These are phyloP conservation scores for Ichneumoninae sp. DNA, from an alignment of 2,888 invertebrate species.

Conservation along the genomic window DNA sequence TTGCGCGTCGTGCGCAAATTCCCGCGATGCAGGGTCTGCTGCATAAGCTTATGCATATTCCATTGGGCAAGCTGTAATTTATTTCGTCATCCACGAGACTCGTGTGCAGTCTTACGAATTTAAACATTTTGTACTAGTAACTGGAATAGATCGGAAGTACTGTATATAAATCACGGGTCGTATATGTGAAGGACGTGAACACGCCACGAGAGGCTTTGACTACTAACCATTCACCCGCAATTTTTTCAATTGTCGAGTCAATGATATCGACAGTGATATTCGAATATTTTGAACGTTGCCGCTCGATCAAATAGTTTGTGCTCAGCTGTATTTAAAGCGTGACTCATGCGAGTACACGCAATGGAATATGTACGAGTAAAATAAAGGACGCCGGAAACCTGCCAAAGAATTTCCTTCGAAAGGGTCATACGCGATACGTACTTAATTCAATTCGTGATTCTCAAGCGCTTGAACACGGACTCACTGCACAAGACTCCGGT, in stretches of 20 bases:
- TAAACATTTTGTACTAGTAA: not conserved
- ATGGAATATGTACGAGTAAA: not conserved
- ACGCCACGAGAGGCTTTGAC: no score
- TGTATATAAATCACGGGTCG: not conserved
- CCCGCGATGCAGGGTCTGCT: not conserved
- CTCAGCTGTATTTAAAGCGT: not conserved
- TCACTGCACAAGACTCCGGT: not conserved
- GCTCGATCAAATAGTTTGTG: not conserved
- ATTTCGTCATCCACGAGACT: not conserved
- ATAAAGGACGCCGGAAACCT: not conserved
- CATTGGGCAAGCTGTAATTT: constrained; percentile 1
- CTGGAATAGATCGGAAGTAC: not conserved
- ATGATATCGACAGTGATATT: not conserved
- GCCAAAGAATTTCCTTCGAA: not conserved
- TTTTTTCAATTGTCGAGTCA: not conserved
- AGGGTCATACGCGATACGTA: constrained; percentile 8
- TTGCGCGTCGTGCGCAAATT: not conserved
- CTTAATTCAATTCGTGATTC: constrained; percentile 32
- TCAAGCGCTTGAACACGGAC: not conserved
- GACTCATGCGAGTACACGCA: not conserved
- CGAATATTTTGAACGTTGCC: not conserved
- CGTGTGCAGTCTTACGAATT: not conserved
- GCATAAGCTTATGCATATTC: not conserved
- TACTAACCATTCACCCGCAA: no score
- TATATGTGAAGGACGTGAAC: not conserved